Evolutionary conservation across 2,797 vertebrate species (phyloP).

Genomic region (Dicrostonyx torquatus): DNA sequence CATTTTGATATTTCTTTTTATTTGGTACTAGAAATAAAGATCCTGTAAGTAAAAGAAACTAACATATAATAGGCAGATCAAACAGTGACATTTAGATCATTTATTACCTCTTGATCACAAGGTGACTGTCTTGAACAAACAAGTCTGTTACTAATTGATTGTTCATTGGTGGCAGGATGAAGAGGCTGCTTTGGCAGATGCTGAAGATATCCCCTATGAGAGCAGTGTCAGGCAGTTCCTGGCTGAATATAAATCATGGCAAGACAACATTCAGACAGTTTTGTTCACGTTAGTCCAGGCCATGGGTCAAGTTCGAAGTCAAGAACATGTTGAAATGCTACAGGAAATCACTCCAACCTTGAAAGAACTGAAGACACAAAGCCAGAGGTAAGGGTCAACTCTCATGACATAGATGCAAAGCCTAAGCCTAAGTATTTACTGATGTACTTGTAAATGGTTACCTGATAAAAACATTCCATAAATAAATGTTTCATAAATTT

Average conservation of each 20-base stretch:
- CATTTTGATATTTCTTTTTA: slow-evolving; percentile 44
- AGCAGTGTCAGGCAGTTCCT: slow-evolving; percentile 98
- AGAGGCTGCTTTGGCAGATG: slow-evolving; percentile 95
- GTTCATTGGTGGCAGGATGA: slow-evolving; percentile 91
- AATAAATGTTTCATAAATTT: slow-evolving; percentile 67
- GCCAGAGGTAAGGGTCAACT: slow-evolving; percentile 91
- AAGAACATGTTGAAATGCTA: slow-evolving; percentile 95
- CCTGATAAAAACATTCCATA: slow-evolving; percentile 21
- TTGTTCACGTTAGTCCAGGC: slow-evolving; percentile 97
- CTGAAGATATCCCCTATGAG: slow-evolving; percentile 96
- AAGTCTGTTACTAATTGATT: slow-evolving; percentile 19
- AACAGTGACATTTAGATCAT: slow-evolving; percentile 1
- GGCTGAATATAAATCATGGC: slow-evolving; percentile 98
- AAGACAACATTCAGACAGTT: slow-evolving; percentile 98
- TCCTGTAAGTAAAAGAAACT: background rate
- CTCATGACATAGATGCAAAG: slow-evolving; percentile 39
- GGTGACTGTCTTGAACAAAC: background rate
- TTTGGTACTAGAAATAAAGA: slow-evolving; percentile 39
- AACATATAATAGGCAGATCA: background rate
- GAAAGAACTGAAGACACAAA: slow-evolving; percentile 96
- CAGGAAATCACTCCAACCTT: slow-evolving; percentile 96
- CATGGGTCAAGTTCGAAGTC: slow-evolving; percentile 94
- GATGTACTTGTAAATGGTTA: slow-evolving; percentile 43
- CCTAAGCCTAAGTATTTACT: background rate
- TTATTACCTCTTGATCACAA: slow-evolving; percentile 9